Conservation (phyloP, 2,888 invertebrate genomes). For the Gisinianus flammeolus region DNA sequence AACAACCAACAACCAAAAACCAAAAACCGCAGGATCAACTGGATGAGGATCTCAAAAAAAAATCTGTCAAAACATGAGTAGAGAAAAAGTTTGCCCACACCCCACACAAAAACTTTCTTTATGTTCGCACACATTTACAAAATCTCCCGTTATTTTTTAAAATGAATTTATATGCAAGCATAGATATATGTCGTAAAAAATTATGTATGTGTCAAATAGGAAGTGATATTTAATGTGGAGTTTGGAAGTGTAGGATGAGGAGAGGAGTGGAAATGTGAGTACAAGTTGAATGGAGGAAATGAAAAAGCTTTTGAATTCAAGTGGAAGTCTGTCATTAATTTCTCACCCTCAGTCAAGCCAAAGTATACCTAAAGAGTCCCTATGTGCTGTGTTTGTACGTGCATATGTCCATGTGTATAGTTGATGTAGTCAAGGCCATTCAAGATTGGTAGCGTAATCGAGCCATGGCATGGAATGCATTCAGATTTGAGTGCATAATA, state of each 20-base stretch:
- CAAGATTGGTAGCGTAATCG: not conserved
- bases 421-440: conserved; percentile 5
- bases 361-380: not conserved
- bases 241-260: not conserved
- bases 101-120: too few species aligned
- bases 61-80: too few species aligned
- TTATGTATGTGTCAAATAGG: too few species aligned
- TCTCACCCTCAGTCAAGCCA: conserved; percentile 2
- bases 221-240: not conserved
- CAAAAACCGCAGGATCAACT: too few species aligned
- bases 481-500: conserved; percentile 19
- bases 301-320: conserved; percentile 26
- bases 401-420: not conserved
- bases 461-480: conserved; percentile 10
- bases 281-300: conserved; percentile 13
- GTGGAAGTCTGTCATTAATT: conserved; percentile 19
- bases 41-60: too few species aligned
- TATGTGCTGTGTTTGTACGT: not conserved
- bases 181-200: too few species aligned
- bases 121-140: too few species aligned
- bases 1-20: too few species aligned
- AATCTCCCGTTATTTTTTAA: too few species aligned
- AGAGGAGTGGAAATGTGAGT: not conserved
- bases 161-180: too few species aligned
- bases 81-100: too few species aligned